Percentiles rank a stretch among this genome's conserved stretches.
Conservation (phyloP, 2,888 invertebrate genomes). For the Conomelus anceps region DNA sequence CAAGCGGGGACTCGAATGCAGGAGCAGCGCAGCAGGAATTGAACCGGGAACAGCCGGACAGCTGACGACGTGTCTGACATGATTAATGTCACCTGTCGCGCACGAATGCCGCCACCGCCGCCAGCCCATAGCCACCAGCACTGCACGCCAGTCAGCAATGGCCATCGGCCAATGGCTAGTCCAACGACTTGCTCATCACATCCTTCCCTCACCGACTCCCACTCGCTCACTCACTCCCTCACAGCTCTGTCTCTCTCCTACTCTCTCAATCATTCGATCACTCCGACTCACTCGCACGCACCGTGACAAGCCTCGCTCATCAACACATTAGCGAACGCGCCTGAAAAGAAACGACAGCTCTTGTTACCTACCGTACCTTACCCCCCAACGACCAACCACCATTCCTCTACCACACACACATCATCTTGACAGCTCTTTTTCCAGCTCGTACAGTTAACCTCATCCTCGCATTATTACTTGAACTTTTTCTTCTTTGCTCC, state of each 20-base stretch:
- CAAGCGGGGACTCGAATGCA: neutral
- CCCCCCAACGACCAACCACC: neutral
- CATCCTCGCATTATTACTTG: too few relatives aligned
- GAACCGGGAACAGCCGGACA: neutral
- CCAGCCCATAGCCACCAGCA: too few relatives aligned
- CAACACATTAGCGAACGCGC: neutral
- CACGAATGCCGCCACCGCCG: neutral
- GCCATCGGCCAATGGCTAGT: neutral
- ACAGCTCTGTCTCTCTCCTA: neutral
- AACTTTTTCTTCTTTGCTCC: too few relatives aligned
- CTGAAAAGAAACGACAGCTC: neutral
- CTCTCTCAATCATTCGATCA: neutral
- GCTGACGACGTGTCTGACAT: neutral
- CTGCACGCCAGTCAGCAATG: neutral
- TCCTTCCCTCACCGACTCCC: neutral
- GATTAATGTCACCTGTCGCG: neutral
- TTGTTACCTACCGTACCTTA: too few relatives aligned
- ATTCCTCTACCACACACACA: neutral
- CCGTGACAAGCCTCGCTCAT: neutral
- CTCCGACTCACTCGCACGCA: neutral
- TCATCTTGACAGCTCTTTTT: neutral
- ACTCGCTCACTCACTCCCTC: neutral
- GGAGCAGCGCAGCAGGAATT: neutral
- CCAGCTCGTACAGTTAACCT: neutral
- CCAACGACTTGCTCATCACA: neutral